Evolutionary conservation across 2,888 invertebrate species (phyloP).

Genomic region (Ochlodes sylvanus): DNA sequence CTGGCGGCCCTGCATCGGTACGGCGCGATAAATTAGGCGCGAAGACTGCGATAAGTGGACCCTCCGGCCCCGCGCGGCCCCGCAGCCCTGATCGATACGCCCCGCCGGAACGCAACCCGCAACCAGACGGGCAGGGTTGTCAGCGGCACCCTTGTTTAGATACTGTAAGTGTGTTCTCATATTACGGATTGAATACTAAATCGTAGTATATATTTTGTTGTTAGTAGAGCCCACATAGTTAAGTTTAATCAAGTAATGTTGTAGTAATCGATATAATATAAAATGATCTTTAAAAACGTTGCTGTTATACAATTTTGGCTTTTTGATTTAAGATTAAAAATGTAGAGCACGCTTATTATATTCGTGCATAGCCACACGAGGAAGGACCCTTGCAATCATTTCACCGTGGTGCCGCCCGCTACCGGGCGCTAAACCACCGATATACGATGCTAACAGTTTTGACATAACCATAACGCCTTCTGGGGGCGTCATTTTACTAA

Average conservation of each 20-base stretch:
- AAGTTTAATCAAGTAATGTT: too few species aligned
- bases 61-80: constrained; percentile 57
- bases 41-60: constrained; percentile 79
- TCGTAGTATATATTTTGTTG: not conserved
- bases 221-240: too few species aligned
- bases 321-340: too few species aligned
- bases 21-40: constrained; percentile 81
- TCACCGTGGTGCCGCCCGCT: not conserved
- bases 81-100: constrained; percentile 58
- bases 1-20: constrained; percentile 55
- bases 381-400: not conserved
- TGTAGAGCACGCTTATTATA: too few species aligned
- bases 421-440: constrained; percentile 1
- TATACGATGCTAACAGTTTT: constrained; percentile 8
- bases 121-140: constrained; percentile 15
- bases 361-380: too few species aligned
- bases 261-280: too few species aligned
- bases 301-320: too few species aligned
- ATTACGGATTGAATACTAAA: not conserved
- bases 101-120: constrained; percentile 43
- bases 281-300: too few species aligned
- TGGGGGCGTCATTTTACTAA: constrained; percentile 12
- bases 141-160: not conserved
- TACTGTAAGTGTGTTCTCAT: not conserved
- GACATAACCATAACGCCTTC: constrained; percentile 13